Evolutionary conservation across 2,797 vertebrate species (phyloP).

Genomic region (Tinamus major): DNA sequence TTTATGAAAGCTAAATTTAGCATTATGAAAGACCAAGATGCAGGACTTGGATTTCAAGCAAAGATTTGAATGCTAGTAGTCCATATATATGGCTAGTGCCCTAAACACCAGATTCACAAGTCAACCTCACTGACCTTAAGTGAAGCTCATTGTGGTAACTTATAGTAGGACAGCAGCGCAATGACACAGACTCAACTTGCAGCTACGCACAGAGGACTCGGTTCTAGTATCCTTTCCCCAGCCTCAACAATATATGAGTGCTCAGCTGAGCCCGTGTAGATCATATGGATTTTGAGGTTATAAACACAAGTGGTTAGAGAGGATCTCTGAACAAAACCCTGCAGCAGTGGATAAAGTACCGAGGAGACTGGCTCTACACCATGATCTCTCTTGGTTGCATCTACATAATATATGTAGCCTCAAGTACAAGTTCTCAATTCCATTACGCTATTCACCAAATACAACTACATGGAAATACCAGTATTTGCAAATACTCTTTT

Average conservation of each 20-base stretch:
- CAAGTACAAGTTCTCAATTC: neutral
- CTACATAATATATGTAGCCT: neutral
- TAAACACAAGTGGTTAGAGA: neutral
- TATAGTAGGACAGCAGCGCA: neutral
- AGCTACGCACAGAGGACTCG: fast-evolving
- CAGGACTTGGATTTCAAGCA: neutral
- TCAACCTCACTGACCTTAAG: neutral
- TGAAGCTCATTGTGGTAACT: fast-evolving
- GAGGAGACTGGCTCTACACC: neutral
- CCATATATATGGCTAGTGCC: neutral
- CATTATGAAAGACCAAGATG: neutral
- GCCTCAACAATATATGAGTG: neutral
- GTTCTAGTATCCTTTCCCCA: neutral
- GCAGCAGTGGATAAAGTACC: neutral
- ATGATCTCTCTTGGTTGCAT: neutral
- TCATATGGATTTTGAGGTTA: neutral
- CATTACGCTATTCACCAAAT: neutral
- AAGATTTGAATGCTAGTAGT: neutral
- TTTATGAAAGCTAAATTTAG: neutral
- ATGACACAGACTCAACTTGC: neutral
- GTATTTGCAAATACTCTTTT: neutral
- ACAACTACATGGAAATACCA: neutral
- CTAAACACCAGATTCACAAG: neutral
- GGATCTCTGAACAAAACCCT: neutral
- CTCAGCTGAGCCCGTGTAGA: neutral